phyloP scores from a whole-genome alignment of 2,888 invertebrate genomes.

The Orgyia antiqua region DNA sequence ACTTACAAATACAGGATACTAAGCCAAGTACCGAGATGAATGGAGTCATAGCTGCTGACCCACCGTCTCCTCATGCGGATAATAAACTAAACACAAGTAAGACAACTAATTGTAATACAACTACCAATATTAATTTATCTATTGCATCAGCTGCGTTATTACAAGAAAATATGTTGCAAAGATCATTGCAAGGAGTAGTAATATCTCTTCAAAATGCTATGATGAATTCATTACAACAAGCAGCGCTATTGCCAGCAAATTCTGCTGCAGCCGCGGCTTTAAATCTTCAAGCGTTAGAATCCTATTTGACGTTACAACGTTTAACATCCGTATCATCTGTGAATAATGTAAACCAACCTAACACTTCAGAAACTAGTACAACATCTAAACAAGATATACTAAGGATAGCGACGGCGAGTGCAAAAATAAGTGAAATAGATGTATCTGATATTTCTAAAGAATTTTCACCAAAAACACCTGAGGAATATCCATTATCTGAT shows the following conservation, averaged over 20 bases:
- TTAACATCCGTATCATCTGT: constrained; percentile 83
- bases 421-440: constrained; percentile 70
- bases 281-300: constrained; percentile 91
- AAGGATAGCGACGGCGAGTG: constrained; percentile 79
- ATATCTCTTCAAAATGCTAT: constrained; percentile 90
- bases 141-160: constrained; percentile 79
- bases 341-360: constrained; percentile 50
- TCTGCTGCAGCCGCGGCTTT: constrained; percentile 91
- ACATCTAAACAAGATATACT: constrained; percentile 82
- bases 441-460: constrained; percentile 54
- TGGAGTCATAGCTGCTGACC: constrained; percentile 49
- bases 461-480: constrained; percentile 68
- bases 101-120: constrained; percentile 55
- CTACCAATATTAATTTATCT: constrained; percentile 63
- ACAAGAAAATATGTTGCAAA: constrained; percentile 82
- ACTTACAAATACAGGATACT: constrained; percentile 71
- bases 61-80: constrained; percentile 54
- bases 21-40: constrained; percentile 59
- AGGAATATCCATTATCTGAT: constrained; percentile 70
- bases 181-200: constrained; percentile 88
- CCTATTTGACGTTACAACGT: constrained; percentile 89
- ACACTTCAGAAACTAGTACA: constrained; percentile 46
- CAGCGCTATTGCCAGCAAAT: constrained; percentile 88
- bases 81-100: constrained; percentile 63
- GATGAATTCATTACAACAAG: constrained; percentile 90